phyloP scores from a whole-genome alignment of 2,797 vertebrate genomes.

The Bradypodion ventrale region DNA sequence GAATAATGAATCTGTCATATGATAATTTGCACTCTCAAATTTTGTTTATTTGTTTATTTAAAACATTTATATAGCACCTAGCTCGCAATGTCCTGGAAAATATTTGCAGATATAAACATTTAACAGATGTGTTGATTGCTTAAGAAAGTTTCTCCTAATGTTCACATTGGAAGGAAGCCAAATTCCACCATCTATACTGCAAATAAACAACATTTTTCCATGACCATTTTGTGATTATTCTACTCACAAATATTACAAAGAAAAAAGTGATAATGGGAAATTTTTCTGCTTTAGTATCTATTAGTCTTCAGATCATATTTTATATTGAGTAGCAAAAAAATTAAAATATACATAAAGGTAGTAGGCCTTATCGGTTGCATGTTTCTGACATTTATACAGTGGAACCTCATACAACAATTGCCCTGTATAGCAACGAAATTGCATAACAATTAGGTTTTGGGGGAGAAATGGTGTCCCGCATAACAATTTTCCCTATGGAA shows the following conservation, averaged over 20 bases:
- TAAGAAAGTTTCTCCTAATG: constrained; percentile 21
- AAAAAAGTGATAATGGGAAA: not conserved
- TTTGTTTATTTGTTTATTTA: not conserved
- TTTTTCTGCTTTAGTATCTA: not conserved
- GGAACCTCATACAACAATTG: too few relatives aligned
- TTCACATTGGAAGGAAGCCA: too few relatives aligned
- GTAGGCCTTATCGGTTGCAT: not conserved
- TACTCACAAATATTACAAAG: not conserved
- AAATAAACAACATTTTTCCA: too few relatives aligned
- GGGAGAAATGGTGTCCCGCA: too few relatives aligned
- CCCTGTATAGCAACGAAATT: too few relatives aligned
- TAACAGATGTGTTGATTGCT: not conserved
- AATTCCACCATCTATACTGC: too few relatives aligned
- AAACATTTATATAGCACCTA: too few relatives aligned
- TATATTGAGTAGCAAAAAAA: not conserved
- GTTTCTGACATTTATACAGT: not conserved
- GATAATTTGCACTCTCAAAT: constrained; percentile 2
- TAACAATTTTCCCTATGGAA: too few relatives aligned
- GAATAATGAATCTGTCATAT: not conserved
- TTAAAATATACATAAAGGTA: not conserved
- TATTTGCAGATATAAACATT: too few relatives aligned
- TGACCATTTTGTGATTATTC: not conserved
- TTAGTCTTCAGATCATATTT: not conserved
- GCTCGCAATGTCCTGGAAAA: too few relatives aligned
- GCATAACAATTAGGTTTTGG: too few relatives aligned